A percentile compares a stretch with the other conserved stretches of the same genome.
phyloP scores from a whole-genome alignment of 2,113 vertebrate genomes.

The Sturnus vulgaris region DNA sequence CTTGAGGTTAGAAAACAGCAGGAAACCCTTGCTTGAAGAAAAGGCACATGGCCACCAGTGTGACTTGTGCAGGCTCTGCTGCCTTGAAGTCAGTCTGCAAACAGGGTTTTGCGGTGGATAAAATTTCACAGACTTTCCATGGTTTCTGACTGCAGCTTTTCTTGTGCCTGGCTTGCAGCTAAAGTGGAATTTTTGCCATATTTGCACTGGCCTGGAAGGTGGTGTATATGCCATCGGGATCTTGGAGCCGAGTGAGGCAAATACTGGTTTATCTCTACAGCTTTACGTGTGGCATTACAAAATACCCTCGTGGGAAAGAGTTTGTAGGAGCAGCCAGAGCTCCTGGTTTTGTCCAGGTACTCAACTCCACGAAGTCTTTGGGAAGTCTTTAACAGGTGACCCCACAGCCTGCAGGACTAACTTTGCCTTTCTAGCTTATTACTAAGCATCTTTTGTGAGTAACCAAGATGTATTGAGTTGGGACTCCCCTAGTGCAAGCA shows the following conservation, averaged over 20 bases:
- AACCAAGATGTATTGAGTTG: slow-evolving; percentile 76
- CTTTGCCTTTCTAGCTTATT: slow-evolving; percentile 68
- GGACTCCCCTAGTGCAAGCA: slow-evolving; percentile 69
- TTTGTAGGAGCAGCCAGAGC: background rate
- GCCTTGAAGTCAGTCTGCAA: slow-evolving; percentile 30
- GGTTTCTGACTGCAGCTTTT: background rate
- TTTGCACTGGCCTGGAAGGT: background rate
- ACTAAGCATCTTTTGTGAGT: slow-evolving; percentile 75
- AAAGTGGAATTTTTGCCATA: background rate
- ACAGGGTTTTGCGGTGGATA: background rate
- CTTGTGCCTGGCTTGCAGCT: background rate
- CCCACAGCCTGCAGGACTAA: slow-evolving; percentile 43
- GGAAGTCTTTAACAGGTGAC: slow-evolving; percentile 4
- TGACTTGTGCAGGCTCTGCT: background rate
- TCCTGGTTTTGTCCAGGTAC: background rate
- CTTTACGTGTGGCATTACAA: background rate
- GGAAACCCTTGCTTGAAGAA: slow-evolving; percentile 49
- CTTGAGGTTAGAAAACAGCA: slow-evolving; percentile 63
- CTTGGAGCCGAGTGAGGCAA: background rate
- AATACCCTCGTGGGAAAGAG: background rate
- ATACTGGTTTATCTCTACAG: background rate
- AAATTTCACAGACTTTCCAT: slow-evolving; percentile 10
- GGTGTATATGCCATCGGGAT: background rate
- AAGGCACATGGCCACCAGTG: slow-evolving; percentile 34
- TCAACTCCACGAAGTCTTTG: background rate